Evolutionary conservation across 92 coral and sea anemone genomes (phyloP).

Genomic region (Paramuricea clavata): DNA sequence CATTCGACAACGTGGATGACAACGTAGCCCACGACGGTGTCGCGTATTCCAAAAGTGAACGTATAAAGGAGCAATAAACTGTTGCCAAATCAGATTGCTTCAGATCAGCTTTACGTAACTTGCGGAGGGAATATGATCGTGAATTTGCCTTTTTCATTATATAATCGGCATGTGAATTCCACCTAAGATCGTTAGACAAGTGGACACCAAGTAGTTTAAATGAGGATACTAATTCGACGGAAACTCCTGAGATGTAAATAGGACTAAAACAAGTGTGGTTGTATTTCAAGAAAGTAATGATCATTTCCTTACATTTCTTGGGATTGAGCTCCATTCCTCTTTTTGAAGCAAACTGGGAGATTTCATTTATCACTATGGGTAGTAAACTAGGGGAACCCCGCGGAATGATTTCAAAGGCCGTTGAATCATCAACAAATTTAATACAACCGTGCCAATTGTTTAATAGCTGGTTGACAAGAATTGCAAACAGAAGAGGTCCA

Average conservation of each 20-base stretch:
- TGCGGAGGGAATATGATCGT: neutral
- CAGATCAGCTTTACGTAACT: neutral
- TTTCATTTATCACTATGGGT: constrained; percentile 17
- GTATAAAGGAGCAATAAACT: too few relatives aligned
- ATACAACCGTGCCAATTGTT: neutral
- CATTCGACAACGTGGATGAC: neutral
- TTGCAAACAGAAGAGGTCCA: constrained; percentile 17
- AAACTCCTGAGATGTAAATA: neutral
- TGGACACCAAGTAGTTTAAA: constrained; percentile 19
- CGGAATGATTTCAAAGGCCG: constrained; percentile 31
- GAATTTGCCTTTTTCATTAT: constrained; percentile 14
- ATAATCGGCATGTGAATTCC: constrained; percentile 16
- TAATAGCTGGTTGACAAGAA: constrained; percentile 22
- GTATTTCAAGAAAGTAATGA: neutral
- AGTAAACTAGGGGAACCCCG: constrained; percentile 31
- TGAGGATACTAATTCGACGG: neutral
- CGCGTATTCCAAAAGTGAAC: too few relatives aligned
- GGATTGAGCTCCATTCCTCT: constrained; percentile 33
- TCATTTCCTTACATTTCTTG: constrained; percentile 31
- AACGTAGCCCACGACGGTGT: too few relatives aligned
- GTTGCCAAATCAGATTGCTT: neutral
- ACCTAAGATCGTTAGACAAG: constrained; percentile 16
- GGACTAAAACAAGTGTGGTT: neutral
- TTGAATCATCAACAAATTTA: constrained; percentile 41
- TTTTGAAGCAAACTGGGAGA: neutral